Base-by-base conservation (phyloP, 2,888 invertebrate genomes). In the Tetranychus piercei region DNA sequence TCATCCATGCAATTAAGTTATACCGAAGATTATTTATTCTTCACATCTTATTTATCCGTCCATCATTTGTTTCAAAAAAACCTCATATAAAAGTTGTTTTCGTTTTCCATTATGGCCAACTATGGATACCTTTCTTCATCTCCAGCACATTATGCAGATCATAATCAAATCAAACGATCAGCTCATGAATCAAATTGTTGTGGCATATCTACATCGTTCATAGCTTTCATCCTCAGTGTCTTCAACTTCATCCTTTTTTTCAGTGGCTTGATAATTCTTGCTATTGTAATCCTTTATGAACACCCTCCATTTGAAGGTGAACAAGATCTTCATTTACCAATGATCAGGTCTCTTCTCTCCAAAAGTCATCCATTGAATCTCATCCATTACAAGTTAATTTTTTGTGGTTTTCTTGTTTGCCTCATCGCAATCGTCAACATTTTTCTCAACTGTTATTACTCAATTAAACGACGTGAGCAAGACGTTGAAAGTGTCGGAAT, bases 311-410 rank as follows among this genome's bases (percentile, higher is more conserved):
- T 91, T 15, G 84, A 90, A 45, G 87, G 86, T 0, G 87, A 91
- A 34, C 55, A 55, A 55, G 91, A 88, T 82, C 87, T 90, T 77
- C 85, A 88, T 0, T 85, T 92, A 70, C 85, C 92, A 79, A 87
- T 89, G 66, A 89, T 89, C 74, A 86, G 86, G 75, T 89, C 89
- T 44, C 92, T 90, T 83, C 87, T 89, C 5, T 87, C 89, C 77
- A 87, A 90, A 73, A 88, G 90, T n/a, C 91, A 90, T 83, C 86
- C 90, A 74, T 86, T 92, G 75, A 85, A 76, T 55, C 23, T 76
- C 34, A 74, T 76, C 23, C 74, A 76, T 65, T 76, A 74, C 23
- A 45, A 74, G 23, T 74, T 74, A 72, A 23, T 76, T 44, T 44
- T 76, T 66, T 76, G 74, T 34, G 76, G 76, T 22, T 20, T 72